Evolutionary conservation across 1,140 invertebrate genomes (phyloP).

Genomic region (Hyphantria cunea): DNA sequence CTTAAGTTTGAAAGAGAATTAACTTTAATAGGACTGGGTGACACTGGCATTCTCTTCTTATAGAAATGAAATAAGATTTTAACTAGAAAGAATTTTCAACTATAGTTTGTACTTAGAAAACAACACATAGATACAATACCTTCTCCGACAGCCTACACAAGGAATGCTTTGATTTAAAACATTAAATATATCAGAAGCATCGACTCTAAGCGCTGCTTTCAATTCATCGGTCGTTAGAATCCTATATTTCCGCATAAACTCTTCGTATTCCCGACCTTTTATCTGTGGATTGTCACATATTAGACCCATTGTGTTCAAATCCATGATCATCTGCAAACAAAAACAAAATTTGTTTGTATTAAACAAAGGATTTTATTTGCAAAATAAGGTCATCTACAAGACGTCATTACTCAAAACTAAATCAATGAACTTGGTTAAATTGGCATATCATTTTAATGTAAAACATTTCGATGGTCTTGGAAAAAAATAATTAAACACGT

Average conservation of each 20-base stretch:
- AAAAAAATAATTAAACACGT: not conserved
- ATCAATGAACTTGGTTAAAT: slow-evolving; percentile 41
- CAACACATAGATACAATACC: slow-evolving; percentile 81
- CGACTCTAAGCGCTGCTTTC: slow-evolving; percentile 90
- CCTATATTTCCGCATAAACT: slow-evolving; percentile 91
- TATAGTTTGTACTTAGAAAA: too few species aligned
- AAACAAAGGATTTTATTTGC: slow-evolving; percentile 66
- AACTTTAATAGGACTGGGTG: too few species aligned
- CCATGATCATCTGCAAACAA: slow-evolving; percentile 92
- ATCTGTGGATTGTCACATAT: slow-evolving; percentile 89
- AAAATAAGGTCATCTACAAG: slow-evolving; percentile 73
- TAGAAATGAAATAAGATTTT: too few species aligned
- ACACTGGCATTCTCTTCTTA: too few species aligned
- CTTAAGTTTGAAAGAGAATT: too few species aligned
- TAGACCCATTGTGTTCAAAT: slow-evolving; percentile 91
- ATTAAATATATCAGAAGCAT: slow-evolving; percentile 90
- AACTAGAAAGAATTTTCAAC: too few species aligned
- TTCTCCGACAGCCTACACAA: slow-evolving; percentile 95
- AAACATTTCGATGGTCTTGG: too few species aligned
- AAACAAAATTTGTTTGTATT: slow-evolving; percentile 44
- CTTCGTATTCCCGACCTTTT: slow-evolving; percentile 90
- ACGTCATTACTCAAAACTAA: slow-evolving; percentile 54
- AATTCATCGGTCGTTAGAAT: slow-evolving; percentile 90
- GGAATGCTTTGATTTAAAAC: slow-evolving; percentile 94
- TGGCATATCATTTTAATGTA: not conserved